phyloP scores from a whole-genome alignment of 2,888 invertebrate species.

The Campoletis raptor region DNA sequence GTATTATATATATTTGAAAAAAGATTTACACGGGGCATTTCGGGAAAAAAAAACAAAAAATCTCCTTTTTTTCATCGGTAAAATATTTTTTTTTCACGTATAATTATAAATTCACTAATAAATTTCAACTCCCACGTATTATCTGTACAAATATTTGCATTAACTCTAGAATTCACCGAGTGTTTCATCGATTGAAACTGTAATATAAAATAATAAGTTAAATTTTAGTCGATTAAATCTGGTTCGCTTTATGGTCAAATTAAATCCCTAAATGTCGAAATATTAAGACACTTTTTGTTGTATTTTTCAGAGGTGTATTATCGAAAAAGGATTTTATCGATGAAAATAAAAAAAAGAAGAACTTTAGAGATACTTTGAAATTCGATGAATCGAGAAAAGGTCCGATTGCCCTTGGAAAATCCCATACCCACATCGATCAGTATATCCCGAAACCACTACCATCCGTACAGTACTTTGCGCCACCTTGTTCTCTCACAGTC shows the following conservation, averaged over 20 bases:
- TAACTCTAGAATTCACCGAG: too few relatives aligned
- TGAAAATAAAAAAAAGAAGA: neutral
- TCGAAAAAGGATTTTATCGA: neutral
- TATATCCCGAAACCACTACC: conserved; percentile 52
- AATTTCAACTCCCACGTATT: too few relatives aligned
- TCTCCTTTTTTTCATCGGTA: neutral
- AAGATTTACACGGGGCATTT: neutral
- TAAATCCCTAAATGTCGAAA: neutral
- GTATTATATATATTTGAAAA: conserved; percentile 17
- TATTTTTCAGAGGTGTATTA: neutral
- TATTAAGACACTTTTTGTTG: neutral
- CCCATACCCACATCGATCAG: conserved; percentile 21
- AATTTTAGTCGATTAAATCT: neutral
- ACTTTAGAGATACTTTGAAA: neutral
- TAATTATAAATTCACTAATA: neutral
- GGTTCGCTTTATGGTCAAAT: neutral
- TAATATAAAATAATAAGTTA: neutral
- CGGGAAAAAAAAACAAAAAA: neutral
- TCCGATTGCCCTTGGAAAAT: conserved; percentile 15
- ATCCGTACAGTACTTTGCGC: conserved; percentile 50
- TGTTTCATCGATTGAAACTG: too few relatives aligned
- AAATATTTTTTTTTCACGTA: neutral
- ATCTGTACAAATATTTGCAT: too few relatives aligned
- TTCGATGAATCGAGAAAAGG: neutral
- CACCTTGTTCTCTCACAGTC: conserved; percentile 64